Conservation (phyloP, 2,888 invertebrate genomes). For the Ectobius pallidus region DNA sequence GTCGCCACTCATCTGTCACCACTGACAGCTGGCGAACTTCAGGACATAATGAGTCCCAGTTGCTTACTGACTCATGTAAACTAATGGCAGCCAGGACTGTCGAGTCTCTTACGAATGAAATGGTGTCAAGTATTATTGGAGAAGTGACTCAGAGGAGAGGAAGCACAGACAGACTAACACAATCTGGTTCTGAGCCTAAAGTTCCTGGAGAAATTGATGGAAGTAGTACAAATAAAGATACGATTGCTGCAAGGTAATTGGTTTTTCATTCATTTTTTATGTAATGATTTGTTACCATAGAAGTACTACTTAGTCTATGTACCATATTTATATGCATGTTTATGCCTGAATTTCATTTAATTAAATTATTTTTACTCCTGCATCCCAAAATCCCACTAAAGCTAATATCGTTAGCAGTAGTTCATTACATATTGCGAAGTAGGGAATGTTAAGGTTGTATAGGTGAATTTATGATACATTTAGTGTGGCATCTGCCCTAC, state of each 20-base stretch:
- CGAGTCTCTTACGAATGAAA: slow-evolving; percentile 58
- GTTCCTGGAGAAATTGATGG: slow-evolving; percentile 9
- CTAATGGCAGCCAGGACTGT: slow-evolving; percentile 50
- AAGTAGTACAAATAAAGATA: slow-evolving; percentile 25
- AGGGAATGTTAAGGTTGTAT: too few species aligned
- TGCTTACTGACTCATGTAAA: neutral
- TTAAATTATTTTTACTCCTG: too few species aligned
- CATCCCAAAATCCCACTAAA: too few species aligned
- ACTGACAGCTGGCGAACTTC: slow-evolving; percentile 46
- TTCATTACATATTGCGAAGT: too few species aligned
- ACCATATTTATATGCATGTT: too few species aligned
- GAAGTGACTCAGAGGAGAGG: slow-evolving; percentile 57
- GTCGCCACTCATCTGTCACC: slow-evolving; percentile 45
- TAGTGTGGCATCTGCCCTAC: too few species aligned
- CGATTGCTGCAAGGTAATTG: slow-evolving; percentile 31
- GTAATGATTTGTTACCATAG: too few species aligned
- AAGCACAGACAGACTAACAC: slow-evolving; percentile 41
- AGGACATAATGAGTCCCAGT: slow-evolving; percentile 8
- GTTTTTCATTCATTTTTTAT: neutral
- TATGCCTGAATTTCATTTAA: too few species aligned
- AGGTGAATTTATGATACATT: too few species aligned
- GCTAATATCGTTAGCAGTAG: too few species aligned
- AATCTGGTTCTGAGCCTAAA: neutral
- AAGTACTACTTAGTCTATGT: too few species aligned
- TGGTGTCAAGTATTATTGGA: slow-evolving; percentile 60